Base-by-base conservation (phyloP, 2,888 invertebrate genomes). In the Melanotus villosus region DNA sequence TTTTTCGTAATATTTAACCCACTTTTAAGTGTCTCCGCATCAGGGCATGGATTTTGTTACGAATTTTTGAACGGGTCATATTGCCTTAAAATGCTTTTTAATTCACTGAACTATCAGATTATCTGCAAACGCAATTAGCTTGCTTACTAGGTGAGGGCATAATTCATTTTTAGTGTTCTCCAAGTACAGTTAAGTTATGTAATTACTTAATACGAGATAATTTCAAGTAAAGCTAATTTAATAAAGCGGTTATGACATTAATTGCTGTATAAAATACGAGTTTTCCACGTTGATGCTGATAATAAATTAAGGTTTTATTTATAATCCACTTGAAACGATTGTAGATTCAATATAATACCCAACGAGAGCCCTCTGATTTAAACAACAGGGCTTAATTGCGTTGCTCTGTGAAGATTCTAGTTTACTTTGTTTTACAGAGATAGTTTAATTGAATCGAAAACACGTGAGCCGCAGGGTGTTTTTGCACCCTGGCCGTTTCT, bases 361-460 rank as follows among this genome's bases (percentile, higher is more conserved):
- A 10, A 12, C 47, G 47, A 23, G 5, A 14, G 47, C 4, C 19
- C 23, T 19, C 19, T 18, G 23, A 23, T 47, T 47, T 23, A 21
- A 47, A 47, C 47, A 47, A 47, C n/a, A n/a, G n/a, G 12, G 47
- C 47, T 47, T 47, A 47, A 47, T 47, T 47, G 47, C 47, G 10
- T 3, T 23, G 47, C 19, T 47, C 47, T 23, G 47, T 47, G 23
- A 12, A 23, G 23, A 23, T 47, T 23, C 23, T 47, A 23, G 21
- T 23, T 23, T 47, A 23, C 23, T 57, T 36, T 57, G 34, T 57
- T 57, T 57, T 23, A n/a, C 38, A 23, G 45, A 57, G 45, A 65
- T 65, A 56, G 43, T 65, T 57, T 71, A 71, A 71, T 71, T 71
- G 65, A 71, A 71, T 71, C 58, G 50, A 60, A 65, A 62, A 68